These are phyloP conservation scores for Epinephelus lanceolatus DNA, from an alignment of 2,113 vertebrate species.

Conservation along the genomic window DNA sequence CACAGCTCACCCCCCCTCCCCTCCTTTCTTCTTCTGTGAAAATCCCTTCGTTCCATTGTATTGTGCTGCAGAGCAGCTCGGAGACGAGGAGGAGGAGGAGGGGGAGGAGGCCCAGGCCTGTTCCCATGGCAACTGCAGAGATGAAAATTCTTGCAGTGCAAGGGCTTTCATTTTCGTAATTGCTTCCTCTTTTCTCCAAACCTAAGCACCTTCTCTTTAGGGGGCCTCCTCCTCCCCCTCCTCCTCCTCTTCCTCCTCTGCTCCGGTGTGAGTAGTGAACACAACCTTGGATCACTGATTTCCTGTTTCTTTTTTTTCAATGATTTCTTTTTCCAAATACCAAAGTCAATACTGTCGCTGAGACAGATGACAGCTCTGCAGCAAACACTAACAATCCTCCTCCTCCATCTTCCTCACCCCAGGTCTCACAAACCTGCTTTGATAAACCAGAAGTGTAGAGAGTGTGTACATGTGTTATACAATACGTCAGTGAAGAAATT, in stretches of 20 bases:
- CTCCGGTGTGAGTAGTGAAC: conserved; percentile 45
- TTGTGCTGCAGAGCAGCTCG: conserved; percentile 74
- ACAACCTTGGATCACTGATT: conserved; percentile 45
- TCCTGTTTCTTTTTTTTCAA: conserved; percentile 31
- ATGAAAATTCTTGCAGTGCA: conserved; percentile 90
- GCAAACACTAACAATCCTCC: conserved; percentile 18
- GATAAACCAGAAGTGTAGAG: no score
- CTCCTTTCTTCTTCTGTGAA: conserved; percentile 81
- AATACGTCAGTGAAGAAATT: no score
- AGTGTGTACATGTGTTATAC: no score
- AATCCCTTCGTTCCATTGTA: conserved; percentile 82
- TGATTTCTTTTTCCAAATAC: neutral
- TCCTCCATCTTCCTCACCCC: neutral
- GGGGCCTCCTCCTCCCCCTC: conserved; percentile 17
- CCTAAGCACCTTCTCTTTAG: conserved; percentile 84
- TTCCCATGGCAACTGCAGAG: conserved; percentile 91
- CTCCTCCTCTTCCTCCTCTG: conserved; percentile 21
- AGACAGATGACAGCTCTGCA: conserved; percentile 37
- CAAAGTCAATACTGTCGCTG: neutral
- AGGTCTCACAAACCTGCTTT: no score
- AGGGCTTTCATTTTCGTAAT: conserved; percentile 90
- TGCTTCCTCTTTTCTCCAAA: conserved; percentile 84
- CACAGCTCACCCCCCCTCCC: conserved; percentile 42
- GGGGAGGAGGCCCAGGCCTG: conserved; percentile 75
- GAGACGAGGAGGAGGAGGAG: conserved; percentile 44